Percentiles rank a stretch among this genome's conserved stretches.
These are phyloP conservation scores for Caligus rogercresseyi DNA, from an alignment of 1,140 invertebrate species.

Conservation along the genomic window DNA sequence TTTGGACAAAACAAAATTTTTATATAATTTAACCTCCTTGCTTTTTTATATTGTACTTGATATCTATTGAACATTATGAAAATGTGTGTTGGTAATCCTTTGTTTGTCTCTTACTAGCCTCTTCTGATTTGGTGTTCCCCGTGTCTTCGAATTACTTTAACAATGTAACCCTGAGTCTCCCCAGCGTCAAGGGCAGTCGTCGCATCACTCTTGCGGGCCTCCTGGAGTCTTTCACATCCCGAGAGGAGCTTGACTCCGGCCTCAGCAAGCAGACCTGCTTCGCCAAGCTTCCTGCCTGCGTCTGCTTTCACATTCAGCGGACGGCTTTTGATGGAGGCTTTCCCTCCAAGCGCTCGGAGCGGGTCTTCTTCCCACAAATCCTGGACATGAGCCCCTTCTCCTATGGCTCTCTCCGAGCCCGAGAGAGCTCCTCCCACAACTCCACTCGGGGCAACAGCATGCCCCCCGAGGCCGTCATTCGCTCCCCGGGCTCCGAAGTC, in stretches of 20 bases:
- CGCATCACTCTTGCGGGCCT: slow-evolving; percentile 11
- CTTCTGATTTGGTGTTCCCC: slow-evolving; percentile 44
- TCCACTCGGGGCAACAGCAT: slow-evolving; percentile 21
- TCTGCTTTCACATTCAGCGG: slow-evolving; percentile 69
- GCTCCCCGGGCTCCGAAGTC: neutral
- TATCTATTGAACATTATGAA: too few species aligned
- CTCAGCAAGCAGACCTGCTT: neutral
- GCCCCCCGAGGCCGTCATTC: neutral
- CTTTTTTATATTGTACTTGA: too few species aligned
- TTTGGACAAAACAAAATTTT: too few species aligned
- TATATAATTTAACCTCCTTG: too few species aligned
- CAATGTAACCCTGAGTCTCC: slow-evolving; percentile 19
- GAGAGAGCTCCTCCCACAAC: slow-evolving; percentile 28
- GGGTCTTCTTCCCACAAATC: slow-evolving; percentile 62
- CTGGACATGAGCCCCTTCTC: slow-evolving; percentile 49
- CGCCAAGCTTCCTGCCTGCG: slow-evolving; percentile 47
- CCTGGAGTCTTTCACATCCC: slow-evolving; percentile 18
- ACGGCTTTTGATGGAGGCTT: slow-evolving; percentile 52
- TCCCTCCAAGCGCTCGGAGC: slow-evolving; percentile 60
- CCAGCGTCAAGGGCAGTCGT: slow-evolving; percentile 17
- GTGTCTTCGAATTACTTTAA: slow-evolving; percentile 9
- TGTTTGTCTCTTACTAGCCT: slow-evolving; percentile 39
- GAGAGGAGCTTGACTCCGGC: neutral
- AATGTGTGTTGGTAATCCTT: too few species aligned
- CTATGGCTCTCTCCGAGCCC: slow-evolving; percentile 39